Evolutionary conservation across 2,797 vertebrate species (phyloP).

Genomic region (Typhlichthys subterraneus): DNA sequence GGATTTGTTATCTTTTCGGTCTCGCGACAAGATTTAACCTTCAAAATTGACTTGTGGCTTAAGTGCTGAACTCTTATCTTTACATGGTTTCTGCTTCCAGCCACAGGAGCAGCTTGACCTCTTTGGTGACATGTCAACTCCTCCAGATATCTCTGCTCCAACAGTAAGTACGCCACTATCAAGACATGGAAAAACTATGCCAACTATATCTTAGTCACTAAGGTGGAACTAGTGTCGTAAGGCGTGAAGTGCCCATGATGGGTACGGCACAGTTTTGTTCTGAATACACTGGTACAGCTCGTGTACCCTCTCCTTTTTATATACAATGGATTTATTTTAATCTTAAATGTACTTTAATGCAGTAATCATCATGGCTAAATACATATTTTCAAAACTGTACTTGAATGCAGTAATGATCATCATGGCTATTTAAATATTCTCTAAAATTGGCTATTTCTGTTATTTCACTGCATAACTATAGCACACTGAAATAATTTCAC

Average conservation of each 20-base stretch:
- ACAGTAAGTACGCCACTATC: slow-evolving; percentile 81
- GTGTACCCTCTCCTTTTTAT: no score
- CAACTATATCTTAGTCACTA: slow-evolving; percentile 20
- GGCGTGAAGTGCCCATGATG: no score
- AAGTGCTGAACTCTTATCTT: background rate
- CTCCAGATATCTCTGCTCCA: slow-evolving; percentile 88
- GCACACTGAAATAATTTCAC: slow-evolving; percentile 26
- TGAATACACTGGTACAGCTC: no score
- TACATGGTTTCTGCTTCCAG: slow-evolving; percentile 66
- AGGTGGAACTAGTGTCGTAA: background rate
- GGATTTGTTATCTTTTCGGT: slow-evolving; percentile 20
- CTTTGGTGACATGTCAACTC: slow-evolving; percentile 97
- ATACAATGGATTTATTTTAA: background rate
- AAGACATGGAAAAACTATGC: slow-evolving; percentile 23
- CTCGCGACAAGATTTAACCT: background rate
- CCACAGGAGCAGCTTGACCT: slow-evolving; percentile 89
- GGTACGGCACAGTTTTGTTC: no score
- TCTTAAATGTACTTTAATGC: background rate
- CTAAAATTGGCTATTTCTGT: background rate
- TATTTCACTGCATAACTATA: slow-evolving; percentile 15
- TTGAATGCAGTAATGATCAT: background rate
- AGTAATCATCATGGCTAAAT: background rate
- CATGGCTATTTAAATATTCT: no score
- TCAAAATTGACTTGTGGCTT: background rate
- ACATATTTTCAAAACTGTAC: background rate